phyloP scores from a whole-genome alignment of 2,888 invertebrate genomes.

The Spicauda simplicius region DNA sequence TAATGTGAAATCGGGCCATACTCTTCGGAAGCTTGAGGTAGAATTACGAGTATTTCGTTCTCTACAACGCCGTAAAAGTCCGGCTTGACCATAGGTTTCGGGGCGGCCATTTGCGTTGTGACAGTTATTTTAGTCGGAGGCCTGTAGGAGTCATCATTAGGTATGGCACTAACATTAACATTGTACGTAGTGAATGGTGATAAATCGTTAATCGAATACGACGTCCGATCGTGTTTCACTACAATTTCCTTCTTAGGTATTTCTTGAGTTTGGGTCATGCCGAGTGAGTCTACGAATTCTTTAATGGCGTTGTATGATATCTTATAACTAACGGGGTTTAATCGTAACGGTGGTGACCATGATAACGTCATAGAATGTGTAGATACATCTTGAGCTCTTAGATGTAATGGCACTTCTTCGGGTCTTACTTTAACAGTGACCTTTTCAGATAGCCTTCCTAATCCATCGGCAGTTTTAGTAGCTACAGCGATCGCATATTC shows the following conservation, averaged over 20 bases:
- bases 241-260: conserved; percentile 90
- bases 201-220: conserved; percentile 93
- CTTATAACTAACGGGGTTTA: conserved; percentile 95
- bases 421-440: conserved; percentile 95
- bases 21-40: conserved; percentile 98
- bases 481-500: conserved; percentile 96
- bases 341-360: conserved; percentile 95
- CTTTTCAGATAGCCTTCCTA: conserved; percentile 95
- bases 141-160: conserved; percentile 92
- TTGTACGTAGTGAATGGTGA: conserved; percentile 97
- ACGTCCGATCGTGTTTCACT: conserved; percentile 88
- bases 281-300: conserved; percentile 97
- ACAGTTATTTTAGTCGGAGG: conserved; percentile 97
- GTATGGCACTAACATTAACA: conserved; percentile 96
- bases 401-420: conserved; percentile 95
- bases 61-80: conserved; percentile 96
- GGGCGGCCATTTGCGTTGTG: conserved; percentile 98
- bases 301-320: conserved; percentile 96
- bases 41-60: conserved; percentile 94
- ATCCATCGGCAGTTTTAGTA: conserved; percentile 91
- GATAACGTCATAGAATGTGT: conserved; percentile 97
- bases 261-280: conserved; percentile 94
- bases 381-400: conserved; percentile 95
- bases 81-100: conserved; percentile 97
- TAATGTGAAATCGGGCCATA: conserved; percentile 99